Percentiles rank a stretch among this genome's conserved stretches.
phyloP scores from a whole-genome alignment of 2,797 vertebrate genomes.

The Sparus aurata region DNA sequence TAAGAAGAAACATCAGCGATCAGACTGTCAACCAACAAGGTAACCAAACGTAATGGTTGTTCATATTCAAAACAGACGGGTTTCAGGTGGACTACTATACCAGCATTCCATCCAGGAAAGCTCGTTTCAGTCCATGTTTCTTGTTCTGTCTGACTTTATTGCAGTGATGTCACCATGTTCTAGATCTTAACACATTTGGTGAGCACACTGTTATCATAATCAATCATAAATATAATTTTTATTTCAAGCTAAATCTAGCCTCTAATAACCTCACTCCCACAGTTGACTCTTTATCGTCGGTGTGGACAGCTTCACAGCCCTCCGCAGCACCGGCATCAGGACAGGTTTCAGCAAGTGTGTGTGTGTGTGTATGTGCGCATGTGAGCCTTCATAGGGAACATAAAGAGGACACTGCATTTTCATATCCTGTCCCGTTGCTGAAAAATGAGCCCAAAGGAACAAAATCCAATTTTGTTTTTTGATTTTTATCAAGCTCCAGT shows the following conservation, averaged over 20 bases:
- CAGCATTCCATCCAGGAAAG: neutral
- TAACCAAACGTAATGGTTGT: neutral
- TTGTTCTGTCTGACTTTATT: neutral
- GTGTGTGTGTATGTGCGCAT: neutral
- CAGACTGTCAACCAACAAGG: neutral
- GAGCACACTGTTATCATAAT: neutral
- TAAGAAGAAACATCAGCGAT: neutral
- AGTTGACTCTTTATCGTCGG: too few relatives aligned
- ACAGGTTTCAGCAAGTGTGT: neutral
- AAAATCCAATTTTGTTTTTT: conserved; percentile 52
- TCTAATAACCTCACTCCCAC: too few relatives aligned
- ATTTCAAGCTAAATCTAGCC: too few relatives aligned
- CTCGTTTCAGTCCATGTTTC: neutral
- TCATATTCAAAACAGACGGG: neutral
- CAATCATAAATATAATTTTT: too few relatives aligned
- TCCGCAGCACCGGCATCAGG: neutral
- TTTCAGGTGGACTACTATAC: too few relatives aligned
- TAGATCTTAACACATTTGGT: neutral
- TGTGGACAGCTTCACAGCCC: too few relatives aligned
- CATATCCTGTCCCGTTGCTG: conserved; percentile 61
- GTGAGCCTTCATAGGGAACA: conserved; percentile 22
- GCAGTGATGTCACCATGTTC: too few relatives aligned
- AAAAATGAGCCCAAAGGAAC: conserved; percentile 70
- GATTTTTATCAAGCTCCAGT: conserved; percentile 43
- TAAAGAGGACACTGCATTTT: conserved; percentile 43